Evolutionary conservation across 2,797 vertebrate genomes (phyloP), one percentile per base, ranked within the genome.

Genomic region (Pseudopleuronectes americanus): DNA sequence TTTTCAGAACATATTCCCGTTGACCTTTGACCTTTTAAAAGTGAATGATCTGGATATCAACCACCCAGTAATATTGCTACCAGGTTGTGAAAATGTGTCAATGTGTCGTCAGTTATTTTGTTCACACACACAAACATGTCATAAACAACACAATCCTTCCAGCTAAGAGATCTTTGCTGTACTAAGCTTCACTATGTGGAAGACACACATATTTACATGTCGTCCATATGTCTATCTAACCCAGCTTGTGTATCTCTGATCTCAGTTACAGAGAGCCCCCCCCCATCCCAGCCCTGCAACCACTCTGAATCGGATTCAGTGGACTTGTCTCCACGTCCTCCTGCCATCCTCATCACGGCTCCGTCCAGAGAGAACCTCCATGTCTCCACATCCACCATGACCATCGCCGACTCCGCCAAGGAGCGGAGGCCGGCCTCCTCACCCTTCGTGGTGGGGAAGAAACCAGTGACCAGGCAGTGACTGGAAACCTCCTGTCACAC

Each of bases 291-390:
- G 41, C 13, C 72, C 43, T 41, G 38, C 38, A 41, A 16, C 55
- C 80, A 14, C 54, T 38, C 3, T 19, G 90, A 87, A 6, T 7
- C 86, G 0, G 57, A 72, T 3, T 49, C 78, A 2, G 0, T 28
- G 0, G 64, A 61, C 43, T 47, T 21, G 2, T 4, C 57, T 6
- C 43, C 68, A 2, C 66, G 12, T 2, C 58, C 17, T 0, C 94
- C 94, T 0, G 2, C 53, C 81, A 96, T 96, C 69, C 33, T 95
- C 47, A 1, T 96, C 86, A 95, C 95, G 0, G 89, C 86, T 23
- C 93, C 96, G 0, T 96, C 95, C 2, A 73, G 76, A 0, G 95
- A 96, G 0, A 78, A 93, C 84, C 64, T 94, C 54, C 58, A 90
- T 0, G 76, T 80, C 2, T 67, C 73, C 0, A 13, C 43, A 0